Evolutionary conservation across 2,888 invertebrate species (phyloP), one percentile per base, ranked within the genome.

Genomic region (Perithous albicinctus): DNA sequence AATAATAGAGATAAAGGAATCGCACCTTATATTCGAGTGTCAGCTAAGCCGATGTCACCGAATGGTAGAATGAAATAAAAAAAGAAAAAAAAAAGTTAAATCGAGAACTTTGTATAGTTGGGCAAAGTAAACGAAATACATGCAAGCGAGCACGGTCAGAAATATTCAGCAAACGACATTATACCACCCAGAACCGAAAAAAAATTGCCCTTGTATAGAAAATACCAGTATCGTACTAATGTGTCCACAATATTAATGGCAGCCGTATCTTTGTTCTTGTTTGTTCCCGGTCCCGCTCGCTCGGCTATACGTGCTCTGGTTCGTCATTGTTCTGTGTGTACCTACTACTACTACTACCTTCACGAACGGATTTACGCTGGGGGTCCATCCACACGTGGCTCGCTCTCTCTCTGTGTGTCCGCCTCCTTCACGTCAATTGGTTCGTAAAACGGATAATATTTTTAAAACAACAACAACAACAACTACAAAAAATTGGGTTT

Each of bases 261-360:
- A 92, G 92, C 89, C 92, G 92, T 92, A 92, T 92, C 92, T 92
- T 92, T 92, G 92, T 92, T 92, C 92, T 92, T 92, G 92, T 92
- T 92, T 92, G 92, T 92, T 92, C 92, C 92, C 92, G 92, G 92
- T 92, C 92, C 92, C 92, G 92, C 92, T 92, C 92, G 92, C 92
- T 92, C 92, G 92, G 92, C 92, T 92, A 92, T 92, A 91, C 90
- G 92, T 92, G 92, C 92, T 93, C 92, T 92, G 92, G 92, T 93
- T 93, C 92, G 92, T 92, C 92, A 92, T 92, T 93, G 92, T 93
- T 93, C 92, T 92, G 92, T 92, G 92, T 92, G 92, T 92, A 91
- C 92, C 91, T 92, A 91, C 91, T 91, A 84, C 83, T 91, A 84
- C 83, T 83, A 85, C 92, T 92, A 92, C 92, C 92, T 92, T 92